Conservation (phyloP, 2,888 invertebrate species). For the Lydus trimaculatus region DNA sequence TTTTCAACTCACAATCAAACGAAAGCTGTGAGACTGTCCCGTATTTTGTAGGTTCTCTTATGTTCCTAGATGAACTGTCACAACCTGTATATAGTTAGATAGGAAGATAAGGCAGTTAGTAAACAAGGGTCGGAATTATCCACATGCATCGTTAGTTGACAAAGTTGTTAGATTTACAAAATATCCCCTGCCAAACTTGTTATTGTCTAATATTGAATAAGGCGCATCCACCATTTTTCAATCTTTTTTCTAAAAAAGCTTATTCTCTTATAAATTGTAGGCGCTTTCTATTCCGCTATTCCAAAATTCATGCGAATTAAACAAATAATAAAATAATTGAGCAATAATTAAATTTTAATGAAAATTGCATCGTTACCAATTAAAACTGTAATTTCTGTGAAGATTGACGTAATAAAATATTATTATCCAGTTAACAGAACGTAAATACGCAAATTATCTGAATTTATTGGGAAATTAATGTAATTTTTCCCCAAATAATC, state of each 20-base stretch:
- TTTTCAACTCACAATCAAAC: no score
- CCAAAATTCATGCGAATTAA: background rate
- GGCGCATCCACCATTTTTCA: background rate
- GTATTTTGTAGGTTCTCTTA: no score
- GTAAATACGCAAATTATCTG: background rate
- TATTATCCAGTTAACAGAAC: background rate
- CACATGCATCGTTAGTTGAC: background rate
- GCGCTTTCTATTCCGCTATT: no score
- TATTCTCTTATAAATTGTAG: no score
- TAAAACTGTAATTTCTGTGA: background rate
- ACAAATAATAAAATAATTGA: background rate
- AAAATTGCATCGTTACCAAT: background rate
- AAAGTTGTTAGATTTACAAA: background rate
- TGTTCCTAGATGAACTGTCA: no score
- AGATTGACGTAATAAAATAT: background rate
- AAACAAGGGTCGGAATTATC: background rate
- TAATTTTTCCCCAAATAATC: no score
- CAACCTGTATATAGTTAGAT: background rate
- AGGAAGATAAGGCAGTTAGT: background rate
- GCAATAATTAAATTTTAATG: background rate
- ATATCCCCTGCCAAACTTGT: no score
- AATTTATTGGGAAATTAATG: background rate
- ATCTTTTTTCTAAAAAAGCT: background rate
- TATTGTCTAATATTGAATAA: background rate
- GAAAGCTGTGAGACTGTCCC: no score